Percentiles rank a stretch among this genome's conserved stretches.
Conservation (phyloP, 2,888 invertebrate genomes). For the Biston betularia region DNA sequence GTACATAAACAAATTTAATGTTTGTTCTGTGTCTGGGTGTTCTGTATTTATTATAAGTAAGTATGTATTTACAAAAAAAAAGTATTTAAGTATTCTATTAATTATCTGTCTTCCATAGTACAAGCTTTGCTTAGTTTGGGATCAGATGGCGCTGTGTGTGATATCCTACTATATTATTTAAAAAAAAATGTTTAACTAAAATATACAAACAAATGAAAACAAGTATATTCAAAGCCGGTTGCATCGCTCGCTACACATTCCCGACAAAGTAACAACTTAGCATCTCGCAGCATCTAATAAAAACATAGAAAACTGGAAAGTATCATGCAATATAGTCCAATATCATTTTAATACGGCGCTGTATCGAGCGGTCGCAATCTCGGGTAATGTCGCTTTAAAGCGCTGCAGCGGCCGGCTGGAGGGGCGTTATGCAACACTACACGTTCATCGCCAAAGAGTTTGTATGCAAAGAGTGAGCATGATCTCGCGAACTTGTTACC, state of each 20-base stretch:
- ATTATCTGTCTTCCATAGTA: too few relatives aligned
- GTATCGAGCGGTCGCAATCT: constrained; percentile 43
- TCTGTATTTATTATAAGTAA: too few relatives aligned
- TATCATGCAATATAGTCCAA: constrained; percentile 22
- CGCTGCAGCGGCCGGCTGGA: constrained; percentile 32
- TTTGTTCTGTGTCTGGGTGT: too few relatives aligned
- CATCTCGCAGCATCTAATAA: constrained; percentile 5
- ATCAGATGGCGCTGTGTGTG: too few relatives aligned
- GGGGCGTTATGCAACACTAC: constrained; percentile 7
- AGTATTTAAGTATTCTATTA: too few relatives aligned
- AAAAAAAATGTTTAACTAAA: too few relatives aligned
- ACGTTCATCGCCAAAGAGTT: too few relatives aligned
- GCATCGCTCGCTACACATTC: background rate
- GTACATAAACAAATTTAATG: too few relatives aligned
- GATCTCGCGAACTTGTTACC: background rate
- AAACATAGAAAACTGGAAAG: constrained; percentile 14
- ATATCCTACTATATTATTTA: too few relatives aligned
- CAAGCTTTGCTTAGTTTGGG: too few relatives aligned
- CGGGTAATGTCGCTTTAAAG: constrained; percentile 47
- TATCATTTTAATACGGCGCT: constrained; percentile 38
- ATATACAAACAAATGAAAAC: too few relatives aligned
- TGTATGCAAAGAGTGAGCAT: constrained; percentile 6
- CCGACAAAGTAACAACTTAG: background rate
- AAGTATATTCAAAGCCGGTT: background rate
- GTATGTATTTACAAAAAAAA: too few relatives aligned